These are phyloP conservation scores for Cryptotis parvus DNA, from an alignment of 2,113 vertebrate genomes.

Conservation along the genomic window DNA sequence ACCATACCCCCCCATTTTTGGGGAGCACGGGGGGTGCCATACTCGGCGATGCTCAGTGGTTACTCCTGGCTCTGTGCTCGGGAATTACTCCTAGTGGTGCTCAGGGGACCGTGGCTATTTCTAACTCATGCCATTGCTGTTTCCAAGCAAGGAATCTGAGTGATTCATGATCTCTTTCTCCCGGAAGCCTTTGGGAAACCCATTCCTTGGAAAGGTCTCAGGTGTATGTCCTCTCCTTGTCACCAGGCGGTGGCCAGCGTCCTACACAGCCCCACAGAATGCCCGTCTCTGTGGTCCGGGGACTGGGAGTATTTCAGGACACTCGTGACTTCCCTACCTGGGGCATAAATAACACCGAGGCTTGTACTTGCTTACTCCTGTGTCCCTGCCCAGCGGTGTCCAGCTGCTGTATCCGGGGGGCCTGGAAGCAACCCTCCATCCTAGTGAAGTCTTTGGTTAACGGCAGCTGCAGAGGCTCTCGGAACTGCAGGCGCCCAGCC, in stretches of 20 bases:
- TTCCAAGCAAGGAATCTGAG: neutral
- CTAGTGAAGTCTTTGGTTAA: neutral
- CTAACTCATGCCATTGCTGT: neutral
- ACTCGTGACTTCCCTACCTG: neutral
- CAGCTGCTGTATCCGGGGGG: neutral
- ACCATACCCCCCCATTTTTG: neutral
- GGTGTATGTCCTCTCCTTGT: too few species aligned
- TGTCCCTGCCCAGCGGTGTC: too few species aligned
- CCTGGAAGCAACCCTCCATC: neutral
- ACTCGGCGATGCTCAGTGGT: too few species aligned
- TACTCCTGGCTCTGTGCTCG: too few species aligned
- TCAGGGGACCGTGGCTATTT: neutral
- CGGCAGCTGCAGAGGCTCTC: too few species aligned
- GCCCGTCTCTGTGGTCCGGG: too few species aligned
- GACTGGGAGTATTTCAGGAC: neutral
- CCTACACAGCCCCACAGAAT: neutral
- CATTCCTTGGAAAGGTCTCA: too few species aligned
- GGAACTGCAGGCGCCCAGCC: neutral
- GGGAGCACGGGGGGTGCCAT: too few species aligned
- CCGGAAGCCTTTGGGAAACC: too few species aligned
- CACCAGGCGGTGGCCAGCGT: neutral
- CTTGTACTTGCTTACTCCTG: neutral
- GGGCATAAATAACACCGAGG: neutral
- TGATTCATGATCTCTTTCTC: neutral
- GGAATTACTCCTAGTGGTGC: too few species aligned